A percentile compares a stretch with the other conserved stretches of the same genome.
phyloP scores from a whole-genome alignment of 1,140 invertebrate species.

The Trinorchestia longiramus region DNA sequence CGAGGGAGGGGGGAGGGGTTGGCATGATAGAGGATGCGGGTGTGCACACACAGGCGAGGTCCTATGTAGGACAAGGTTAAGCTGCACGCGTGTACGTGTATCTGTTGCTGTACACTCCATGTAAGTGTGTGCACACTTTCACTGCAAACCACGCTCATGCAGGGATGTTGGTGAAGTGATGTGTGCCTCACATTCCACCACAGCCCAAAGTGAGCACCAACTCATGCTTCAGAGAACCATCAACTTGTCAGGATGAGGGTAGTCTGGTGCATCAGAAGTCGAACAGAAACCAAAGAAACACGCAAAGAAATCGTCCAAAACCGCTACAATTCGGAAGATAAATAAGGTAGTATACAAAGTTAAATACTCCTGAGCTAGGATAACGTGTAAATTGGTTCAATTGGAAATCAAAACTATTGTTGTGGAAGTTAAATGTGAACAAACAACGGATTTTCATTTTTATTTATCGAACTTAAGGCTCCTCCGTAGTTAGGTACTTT shows the following conservation, averaged over 20 bases:
- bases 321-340: neutral
- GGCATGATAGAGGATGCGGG: neutral
- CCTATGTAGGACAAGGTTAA: constrained; percentile 7
- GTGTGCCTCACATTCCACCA: neutral
- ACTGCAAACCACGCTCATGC: neutral
- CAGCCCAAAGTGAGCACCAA: neutral
- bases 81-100: neutral
- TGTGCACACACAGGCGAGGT: neutral
- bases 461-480: neutral
- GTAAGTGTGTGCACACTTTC: neutral
- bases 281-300: neutral
- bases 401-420: neutral
- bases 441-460: neutral
- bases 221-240: neutral
- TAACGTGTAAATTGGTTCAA: no score
- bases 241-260: neutral
- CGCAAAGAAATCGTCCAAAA: neutral
- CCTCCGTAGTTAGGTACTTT: no score
- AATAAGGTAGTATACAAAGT: neutral
- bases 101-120: neutral
- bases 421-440: neutral
- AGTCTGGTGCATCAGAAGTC: neutral
- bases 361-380: neutral
- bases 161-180: neutral
- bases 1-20: neutral